Percentiles rank a stretch among this genome's conserved stretches.
Conservation (phyloP, 2,113 vertebrate species). For the Larimichthys polyactis region DNA sequence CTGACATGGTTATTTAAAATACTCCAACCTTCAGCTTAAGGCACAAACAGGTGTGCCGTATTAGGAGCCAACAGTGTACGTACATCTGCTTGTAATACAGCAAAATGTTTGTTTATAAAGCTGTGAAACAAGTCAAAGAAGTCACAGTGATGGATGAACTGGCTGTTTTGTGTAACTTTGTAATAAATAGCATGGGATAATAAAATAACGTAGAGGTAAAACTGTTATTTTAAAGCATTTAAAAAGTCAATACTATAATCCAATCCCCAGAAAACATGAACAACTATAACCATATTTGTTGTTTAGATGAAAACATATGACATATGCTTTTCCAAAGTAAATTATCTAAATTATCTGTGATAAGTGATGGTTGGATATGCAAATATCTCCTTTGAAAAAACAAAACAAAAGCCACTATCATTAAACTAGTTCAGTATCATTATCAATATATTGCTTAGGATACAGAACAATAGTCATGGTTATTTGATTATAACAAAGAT, state of each 20-base stretch:
- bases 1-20: constrained; percentile 2
- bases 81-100: not conserved
- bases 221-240: not conserved
- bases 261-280: not conserved
- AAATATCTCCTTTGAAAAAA: too few relatives aligned
- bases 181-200: not conserved
- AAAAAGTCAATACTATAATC: not conserved
- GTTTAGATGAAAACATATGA: not conserved
- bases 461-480: not conserved
- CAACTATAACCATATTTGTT: not conserved
- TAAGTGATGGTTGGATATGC: not conserved
- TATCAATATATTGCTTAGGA: not conserved
- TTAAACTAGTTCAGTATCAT: too few relatives aligned
- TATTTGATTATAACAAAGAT: not conserved
- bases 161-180: not conserved
- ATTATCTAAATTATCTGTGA: not conserved
- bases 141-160: not conserved
- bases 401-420: too few relatives aligned
- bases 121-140: not conserved
- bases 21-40: not conserved
- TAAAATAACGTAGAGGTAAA: not conserved
- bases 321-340: not conserved
- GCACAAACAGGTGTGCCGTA: constrained; percentile 12
- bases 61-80: not conserved
- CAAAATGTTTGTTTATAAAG: not conserved